Evolutionary conservation across 2,888 invertebrate genomes (phyloP).

Genomic region (Caenorhabditis drosophilae): DNA sequence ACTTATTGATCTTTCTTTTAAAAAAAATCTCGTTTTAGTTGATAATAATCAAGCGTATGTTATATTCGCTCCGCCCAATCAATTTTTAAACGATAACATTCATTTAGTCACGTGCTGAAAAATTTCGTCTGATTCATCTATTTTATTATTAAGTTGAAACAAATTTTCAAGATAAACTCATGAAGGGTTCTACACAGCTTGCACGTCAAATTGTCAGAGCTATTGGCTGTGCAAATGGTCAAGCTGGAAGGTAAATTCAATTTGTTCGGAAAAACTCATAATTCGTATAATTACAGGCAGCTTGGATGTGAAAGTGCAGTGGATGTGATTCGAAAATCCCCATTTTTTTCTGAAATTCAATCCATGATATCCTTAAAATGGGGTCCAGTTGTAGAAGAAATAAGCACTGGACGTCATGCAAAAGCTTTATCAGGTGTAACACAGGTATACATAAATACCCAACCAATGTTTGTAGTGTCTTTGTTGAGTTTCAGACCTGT

Average conservation of each 20-base stretch:
- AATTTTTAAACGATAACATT: too few relatives aligned
- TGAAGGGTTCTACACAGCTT: constrained; percentile 32
- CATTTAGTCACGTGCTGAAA: too few relatives aligned
- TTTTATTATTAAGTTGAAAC: too few relatives aligned
- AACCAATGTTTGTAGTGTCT: background rate
- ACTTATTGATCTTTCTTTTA: too few relatives aligned
- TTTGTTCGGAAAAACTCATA: too few relatives aligned
- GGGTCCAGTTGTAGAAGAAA: constrained; percentile 54
- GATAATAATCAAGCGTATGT: too few relatives aligned
- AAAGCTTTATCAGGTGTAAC: constrained; percentile 55
- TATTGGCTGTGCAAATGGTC: constrained; percentile 60
- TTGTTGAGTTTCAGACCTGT: constrained; percentile 42
- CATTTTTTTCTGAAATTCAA: constrained; percentile 37
- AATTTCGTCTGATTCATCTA: too few relatives aligned
- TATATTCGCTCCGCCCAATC: too few relatives aligned
- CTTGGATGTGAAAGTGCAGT: constrained; percentile 62
- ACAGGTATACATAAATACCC: constrained; percentile 29
- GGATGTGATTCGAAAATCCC: constrained; percentile 50
- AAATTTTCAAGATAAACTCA: background rate
- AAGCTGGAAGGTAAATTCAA: constrained; percentile 61
- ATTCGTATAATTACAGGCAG: too few relatives aligned
- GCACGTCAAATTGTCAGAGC: constrained; percentile 46
- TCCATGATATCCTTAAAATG: constrained; percentile 50
- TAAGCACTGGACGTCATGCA: constrained; percentile 49
- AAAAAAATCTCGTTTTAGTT: too few relatives aligned